Percentiles rank a stretch among this genome's conserved stretches.
These are phyloP conservation scores for Drosophila flavopinicola DNA, from an alignment of 2,888 invertebrate species.

Conservation along the genomic window DNA sequence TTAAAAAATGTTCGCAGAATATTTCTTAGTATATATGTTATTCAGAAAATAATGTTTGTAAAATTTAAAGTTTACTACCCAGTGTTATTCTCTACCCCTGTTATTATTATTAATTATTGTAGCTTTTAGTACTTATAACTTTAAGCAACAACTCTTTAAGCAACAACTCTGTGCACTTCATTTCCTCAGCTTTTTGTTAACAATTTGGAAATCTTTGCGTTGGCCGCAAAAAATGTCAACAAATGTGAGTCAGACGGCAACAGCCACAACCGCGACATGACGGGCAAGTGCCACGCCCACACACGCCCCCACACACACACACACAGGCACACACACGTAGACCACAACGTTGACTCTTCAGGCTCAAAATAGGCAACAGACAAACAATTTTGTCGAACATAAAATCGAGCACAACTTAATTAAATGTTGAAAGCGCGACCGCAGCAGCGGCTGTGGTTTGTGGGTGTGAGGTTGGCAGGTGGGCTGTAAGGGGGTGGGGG, in stretches of 20 bases:
- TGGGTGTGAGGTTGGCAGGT: not conserved
- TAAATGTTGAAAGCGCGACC: constrained; percentile 75
- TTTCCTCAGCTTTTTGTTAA: constrained; percentile 15
- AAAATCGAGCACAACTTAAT: constrained; percentile 79
- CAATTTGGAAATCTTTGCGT: constrained; percentile 43
- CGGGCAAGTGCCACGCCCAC: constrained; percentile 32
- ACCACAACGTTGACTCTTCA: constrained; percentile 47
- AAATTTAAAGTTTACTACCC: too few relatives aligned
- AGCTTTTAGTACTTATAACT: not conserved
- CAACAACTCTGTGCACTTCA: constrained; percentile 9
- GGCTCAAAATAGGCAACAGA: constrained; percentile 49
- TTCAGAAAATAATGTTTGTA: too few relatives aligned
- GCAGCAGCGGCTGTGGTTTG: constrained; percentile 52
- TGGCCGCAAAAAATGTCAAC: constrained; percentile 41
- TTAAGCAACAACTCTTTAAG: not conserved
- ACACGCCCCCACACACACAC: constrained; percentile 19
- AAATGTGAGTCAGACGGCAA: constrained; percentile 24
- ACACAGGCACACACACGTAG: constrained; percentile 11
- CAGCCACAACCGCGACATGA: constrained; percentile 50
- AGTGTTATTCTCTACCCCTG: too few relatives aligned
- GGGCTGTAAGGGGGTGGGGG: not conserved
- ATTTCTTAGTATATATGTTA: too few relatives aligned
- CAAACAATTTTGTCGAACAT: constrained; percentile 74
- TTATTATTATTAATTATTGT: not conserved
- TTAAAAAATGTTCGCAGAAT: too few relatives aligned